Percentiles rank a stretch among this genome's conserved stretches.
Evolutionary conservation across 2,888 invertebrate species (phyloP).

Genomic region (Lasioglossum morio): DNA sequence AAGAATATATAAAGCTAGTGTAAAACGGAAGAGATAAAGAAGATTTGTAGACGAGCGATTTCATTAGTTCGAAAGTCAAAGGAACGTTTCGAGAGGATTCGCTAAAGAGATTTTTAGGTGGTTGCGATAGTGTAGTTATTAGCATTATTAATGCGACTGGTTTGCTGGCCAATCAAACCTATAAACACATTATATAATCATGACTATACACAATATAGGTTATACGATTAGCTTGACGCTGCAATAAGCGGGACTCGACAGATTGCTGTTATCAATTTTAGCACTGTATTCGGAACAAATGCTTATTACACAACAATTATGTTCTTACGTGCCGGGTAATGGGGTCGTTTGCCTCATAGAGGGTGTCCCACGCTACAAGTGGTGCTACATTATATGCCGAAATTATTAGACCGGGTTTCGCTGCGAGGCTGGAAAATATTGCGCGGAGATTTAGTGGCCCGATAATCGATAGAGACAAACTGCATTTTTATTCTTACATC

Average conservation of each 20-base stretch:
- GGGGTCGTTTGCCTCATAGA: neutral
- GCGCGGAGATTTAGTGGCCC: neutral
- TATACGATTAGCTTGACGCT: neutral
- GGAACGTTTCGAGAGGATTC: neutral
- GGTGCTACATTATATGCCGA: neutral
- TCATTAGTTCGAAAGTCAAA: neutral
- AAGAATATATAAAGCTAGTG: no score
- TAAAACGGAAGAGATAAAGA: neutral
- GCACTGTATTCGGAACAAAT: neutral
- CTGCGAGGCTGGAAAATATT: neutral
- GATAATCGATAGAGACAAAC: neutral
- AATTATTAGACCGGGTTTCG: neutral
- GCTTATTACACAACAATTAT: conserved; percentile 13
- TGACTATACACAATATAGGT: neutral
- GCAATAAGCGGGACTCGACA: neutral
- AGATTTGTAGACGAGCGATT: neutral
- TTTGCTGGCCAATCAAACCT: neutral
- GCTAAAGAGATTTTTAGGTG: neutral
- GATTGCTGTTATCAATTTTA: neutral
- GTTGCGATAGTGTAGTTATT: neutral
- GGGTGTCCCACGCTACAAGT: neutral
- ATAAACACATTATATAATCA: neutral
- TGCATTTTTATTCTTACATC: no score
- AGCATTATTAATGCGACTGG: neutral
- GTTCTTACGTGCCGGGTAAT: conserved; percentile 3